Evolutionary conservation across 1,140 invertebrate genomes (phyloP), one percentile per base, ranked within the genome.

Genomic region (Tetragnatha versicolor): DNA sequence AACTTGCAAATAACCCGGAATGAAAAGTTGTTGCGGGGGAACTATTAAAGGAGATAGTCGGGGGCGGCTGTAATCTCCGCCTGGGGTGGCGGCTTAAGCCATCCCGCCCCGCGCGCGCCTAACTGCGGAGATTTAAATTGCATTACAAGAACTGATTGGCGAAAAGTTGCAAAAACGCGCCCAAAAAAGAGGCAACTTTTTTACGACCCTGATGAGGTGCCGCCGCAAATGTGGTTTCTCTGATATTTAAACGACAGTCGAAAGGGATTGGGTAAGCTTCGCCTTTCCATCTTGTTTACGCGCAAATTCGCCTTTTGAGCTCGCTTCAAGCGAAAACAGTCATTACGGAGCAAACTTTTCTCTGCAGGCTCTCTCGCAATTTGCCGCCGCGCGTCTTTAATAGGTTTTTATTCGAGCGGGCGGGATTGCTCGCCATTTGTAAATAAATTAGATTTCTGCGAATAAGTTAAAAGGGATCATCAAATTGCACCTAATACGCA

Each of bases 71-170:
- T 76, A 66, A 33, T 53, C 14, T 31, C 10, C 47, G n/a, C 31
- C 20, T 35, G 35, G 42, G 29, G 70, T 31, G 55, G 39, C 22
- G 27, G 14, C 73, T 20, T 76, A 65, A 76, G n/a, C 37, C 55
- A 27, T 12, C 35, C 35, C 39, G 39, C 27, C 33, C 33, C 6
- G 39, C 6, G 29, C 58, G 10, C 60, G 37, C 31, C 27, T 69
- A 72, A 72, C 51, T 60, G 69, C 55, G 22, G 42, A 76, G 73
- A 76, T 76, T 76, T 76, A 76, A 76, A 76, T 76, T 76, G 73
- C 73, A 76, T 76, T 76, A 76, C 65, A 65, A 76, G 73, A 61
- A 65, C 73, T 76, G 73, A 76, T 76, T 76, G 73, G 73, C n/a
- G 29, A 76, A 76, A 76, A 76, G 73, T 65, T 61, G 33, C 39